Base-by-base conservation (phyloP, 2,113 vertebrate genomes). In the Chroicocephalus ridibundus region DNA sequence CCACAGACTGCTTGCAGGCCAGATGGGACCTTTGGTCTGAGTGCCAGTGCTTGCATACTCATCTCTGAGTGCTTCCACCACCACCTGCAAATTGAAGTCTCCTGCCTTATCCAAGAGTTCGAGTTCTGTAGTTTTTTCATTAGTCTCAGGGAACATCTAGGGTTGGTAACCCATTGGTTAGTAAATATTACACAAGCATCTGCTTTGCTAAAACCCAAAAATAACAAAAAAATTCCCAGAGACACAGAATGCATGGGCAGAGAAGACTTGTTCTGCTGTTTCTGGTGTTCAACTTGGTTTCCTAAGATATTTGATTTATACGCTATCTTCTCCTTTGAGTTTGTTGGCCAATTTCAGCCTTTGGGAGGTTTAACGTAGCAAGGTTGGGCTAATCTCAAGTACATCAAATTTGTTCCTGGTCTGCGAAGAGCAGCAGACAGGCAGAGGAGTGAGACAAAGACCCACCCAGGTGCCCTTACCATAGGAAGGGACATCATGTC, bases 401-500 rank as follows among this genome's bases (percentile, higher is more conserved):
- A 31, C 8, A 5, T 31, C 9, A 31, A 15, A 18, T 61, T 49
- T 74, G 11, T 61, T 34, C 31, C 51, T 1, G 3, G 68, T 36
- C 55, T 36, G 25, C 2, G 2, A 81, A 47, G 66, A 68, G 24
- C 21, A 54, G 78, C 42, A 75, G 18, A 55, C 38, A 25, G n/a
- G 27, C 15, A 9, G 44, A 69, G n/a, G n/a, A 61, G 13, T 0
- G 0, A 52, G 46, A 24, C 10, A 22, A 55, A 66, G 31, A 47
- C 31, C 21, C 38, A 52, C 9, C 6, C 42, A 36, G 58, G 71
- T 25, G 34, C 24, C 69, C 49, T 44, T 13, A 26, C 26, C 22
- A 26, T 0, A 1, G 51, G 19, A 27, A 75, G 25, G 54, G n/a
- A 75, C 8, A 13, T 15, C 0, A 0, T 44, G 58, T 14, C 64